phyloP scores from a whole-genome alignment of 2,888 invertebrate species.

The Leptura quadrifasciata region DNA sequence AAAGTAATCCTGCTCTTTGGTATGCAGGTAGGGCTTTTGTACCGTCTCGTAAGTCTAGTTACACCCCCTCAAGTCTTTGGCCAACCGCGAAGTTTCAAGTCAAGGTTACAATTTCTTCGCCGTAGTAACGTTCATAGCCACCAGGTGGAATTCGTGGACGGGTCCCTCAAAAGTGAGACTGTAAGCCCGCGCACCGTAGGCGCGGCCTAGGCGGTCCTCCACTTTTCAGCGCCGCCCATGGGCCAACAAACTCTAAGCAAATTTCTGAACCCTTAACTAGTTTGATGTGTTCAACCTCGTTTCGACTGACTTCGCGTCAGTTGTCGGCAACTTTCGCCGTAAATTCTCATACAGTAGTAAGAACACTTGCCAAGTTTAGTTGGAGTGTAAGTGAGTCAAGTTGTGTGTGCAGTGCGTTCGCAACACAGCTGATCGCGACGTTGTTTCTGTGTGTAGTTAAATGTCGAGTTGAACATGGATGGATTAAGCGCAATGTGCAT shows the following conservation, averaged over 20 bases:
- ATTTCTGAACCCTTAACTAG: constrained; percentile 63
- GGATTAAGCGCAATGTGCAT: constrained; percentile 25
- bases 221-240: constrained; percentile 62
- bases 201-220: constrained; percentile 63
- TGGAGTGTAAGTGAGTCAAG: constrained; percentile 63
- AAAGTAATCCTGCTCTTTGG: constrained; percentile 25
- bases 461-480: constrained; percentile 14
- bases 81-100: constrained; percentile 68
- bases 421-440: constrained; percentile 48
- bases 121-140: constrained; percentile 65
- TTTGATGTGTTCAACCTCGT: constrained; percentile 62
- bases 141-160: constrained; percentile 67
- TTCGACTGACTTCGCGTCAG: constrained; percentile 61
- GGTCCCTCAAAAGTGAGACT: constrained; percentile 54
- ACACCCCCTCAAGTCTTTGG: constrained; percentile 65
- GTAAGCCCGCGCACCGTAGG: constrained; percentile 59
- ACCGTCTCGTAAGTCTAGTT: constrained; percentile 47
- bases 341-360: constrained; percentile 69
- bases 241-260: constrained; percentile 68
- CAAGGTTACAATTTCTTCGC: constrained; percentile 69
- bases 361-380: constrained; percentile 67
- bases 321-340: constrained; percentile 62
- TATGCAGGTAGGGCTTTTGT: constrained; percentile 35
- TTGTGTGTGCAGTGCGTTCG: constrained; percentile 59
- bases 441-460: constrained; percentile 36